Evolutionary conservation across 2,797 vertebrate species (phyloP).

Genomic region (Aldrovandia affinis): DNA sequence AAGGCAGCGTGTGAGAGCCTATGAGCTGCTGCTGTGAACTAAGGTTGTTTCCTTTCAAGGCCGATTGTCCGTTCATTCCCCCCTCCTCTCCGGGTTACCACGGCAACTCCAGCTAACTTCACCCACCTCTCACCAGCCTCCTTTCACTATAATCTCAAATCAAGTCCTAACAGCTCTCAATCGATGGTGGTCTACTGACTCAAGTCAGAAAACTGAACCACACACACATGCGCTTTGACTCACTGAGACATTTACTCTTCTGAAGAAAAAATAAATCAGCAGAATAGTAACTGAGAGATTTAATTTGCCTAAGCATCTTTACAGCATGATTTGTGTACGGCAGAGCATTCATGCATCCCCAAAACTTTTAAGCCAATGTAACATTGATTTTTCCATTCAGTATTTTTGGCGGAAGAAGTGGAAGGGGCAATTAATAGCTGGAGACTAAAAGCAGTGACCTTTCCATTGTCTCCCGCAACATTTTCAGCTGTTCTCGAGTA

Average conservation of each 20-base stretch:
- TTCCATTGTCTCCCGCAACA: neutral
- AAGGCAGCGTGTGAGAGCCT: slow-evolving; percentile 42
- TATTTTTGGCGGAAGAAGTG: neutral
- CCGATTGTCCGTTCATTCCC: slow-evolving; percentile 55
- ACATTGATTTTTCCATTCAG: neutral
- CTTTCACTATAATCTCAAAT: slow-evolving; percentile 23
- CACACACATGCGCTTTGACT: neutral
- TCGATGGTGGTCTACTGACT: slow-evolving; percentile 51
- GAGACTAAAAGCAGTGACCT: slow-evolving; percentile 18
- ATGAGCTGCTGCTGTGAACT: slow-evolving; percentile 57
- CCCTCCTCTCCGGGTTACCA: slow-evolving; percentile 62
- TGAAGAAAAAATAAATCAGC: neutral
- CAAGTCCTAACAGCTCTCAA: slow-evolving; percentile 23
- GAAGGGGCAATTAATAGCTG: neutral
- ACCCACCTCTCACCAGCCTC: slow-evolving; percentile 35
- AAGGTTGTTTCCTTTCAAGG: slow-evolving; percentile 66
- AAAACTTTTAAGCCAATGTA: neutral
- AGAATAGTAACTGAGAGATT: neutral
- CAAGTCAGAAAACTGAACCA: neutral
- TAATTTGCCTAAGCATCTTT: neutral
- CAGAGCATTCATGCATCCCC: neutral
- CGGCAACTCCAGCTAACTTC: slow-evolving; percentile 68
- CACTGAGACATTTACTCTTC: neutral
- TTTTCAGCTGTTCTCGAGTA: neutral
- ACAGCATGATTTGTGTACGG: neutral